phyloP scores from a whole-genome alignment of 2,797 vertebrate genomes.

The Scleropages formosus region DNA sequence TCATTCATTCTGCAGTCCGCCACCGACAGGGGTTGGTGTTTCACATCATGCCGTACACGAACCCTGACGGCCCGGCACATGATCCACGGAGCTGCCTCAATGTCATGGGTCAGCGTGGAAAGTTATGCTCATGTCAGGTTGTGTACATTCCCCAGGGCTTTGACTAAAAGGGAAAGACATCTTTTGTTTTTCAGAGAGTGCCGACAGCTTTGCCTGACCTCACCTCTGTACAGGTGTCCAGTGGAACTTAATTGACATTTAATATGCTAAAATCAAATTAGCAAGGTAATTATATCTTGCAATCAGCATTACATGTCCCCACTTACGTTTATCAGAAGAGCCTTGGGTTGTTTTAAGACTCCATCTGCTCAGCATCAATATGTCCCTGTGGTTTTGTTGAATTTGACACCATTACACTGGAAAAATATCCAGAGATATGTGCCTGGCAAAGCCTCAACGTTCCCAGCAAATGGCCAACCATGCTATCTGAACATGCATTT shows the following conservation, averaged over 20 bases:
- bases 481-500: constrained; percentile 77
- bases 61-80: not conserved
- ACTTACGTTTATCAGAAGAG: too few relatives aligned
- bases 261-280: not conserved
- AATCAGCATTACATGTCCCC: not conserved
- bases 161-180: constrained; percentile 69
- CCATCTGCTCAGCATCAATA: too few relatives aligned
- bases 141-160: constrained; percentile 74
- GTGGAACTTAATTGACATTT: constrained; percentile 13
- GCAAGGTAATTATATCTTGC: not conserved
- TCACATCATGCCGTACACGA: constrained; percentile 1
- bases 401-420: constrained; percentile 26
- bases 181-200: constrained; percentile 66
- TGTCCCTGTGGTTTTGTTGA: not conserved
- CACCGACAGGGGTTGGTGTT: not conserved
- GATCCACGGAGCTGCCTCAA: constrained; percentile 9
- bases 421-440: constrained; percentile 54
- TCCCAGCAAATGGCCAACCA: constrained; percentile 68
- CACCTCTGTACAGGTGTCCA: constrained; percentile 55
- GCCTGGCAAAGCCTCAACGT: constrained; percentile 44
- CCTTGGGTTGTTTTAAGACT: too few relatives aligned
- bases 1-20: not conserved
- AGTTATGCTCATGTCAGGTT: constrained; percentile 79
- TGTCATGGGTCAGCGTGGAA: constrained; percentile 73
- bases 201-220: constrained; percentile 52